phyloP scores from a whole-genome alignment of 2,888 invertebrate species.

The Tipula helvola region DNA sequence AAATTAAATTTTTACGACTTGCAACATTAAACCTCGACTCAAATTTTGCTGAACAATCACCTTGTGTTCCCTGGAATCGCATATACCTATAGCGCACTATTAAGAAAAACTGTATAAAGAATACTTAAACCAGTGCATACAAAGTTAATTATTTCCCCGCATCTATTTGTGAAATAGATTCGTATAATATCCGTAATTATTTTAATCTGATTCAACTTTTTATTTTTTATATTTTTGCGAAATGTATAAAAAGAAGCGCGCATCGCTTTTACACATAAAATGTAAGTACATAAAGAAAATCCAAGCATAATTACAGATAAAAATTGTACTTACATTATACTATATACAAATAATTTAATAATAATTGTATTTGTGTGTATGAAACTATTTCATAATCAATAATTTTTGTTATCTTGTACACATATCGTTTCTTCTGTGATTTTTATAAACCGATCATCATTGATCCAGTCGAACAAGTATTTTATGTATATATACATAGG shows the following conservation, averaged over 20 bases:
- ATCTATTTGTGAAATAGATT: neutral
- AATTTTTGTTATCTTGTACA: neutral
- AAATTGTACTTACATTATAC: neutral
- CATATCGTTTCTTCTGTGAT: neutral
- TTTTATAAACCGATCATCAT: neutral
- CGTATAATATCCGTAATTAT: neutral
- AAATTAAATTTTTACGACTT: no score
- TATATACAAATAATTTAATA: neutral
- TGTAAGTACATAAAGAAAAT: neutral
- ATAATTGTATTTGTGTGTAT: neutral
- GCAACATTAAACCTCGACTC: no score
- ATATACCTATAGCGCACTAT: neutral
- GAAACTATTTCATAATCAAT: neutral
- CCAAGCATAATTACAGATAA: neutral
- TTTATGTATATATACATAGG: neutral
- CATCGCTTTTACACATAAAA: neutral
- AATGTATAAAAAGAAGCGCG: neutral
- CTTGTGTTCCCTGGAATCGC: neutral
- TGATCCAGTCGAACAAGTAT: neutral
- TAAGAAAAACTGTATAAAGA: neutral
- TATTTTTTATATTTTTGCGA: neutral
- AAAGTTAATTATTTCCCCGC: neutral
- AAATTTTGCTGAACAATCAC: neutral
- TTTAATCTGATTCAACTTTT: neutral
- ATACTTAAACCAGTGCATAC: no score